Conservation (phyloP, 1,140 invertebrate genomes). For the Heliothis subflexa region DNA sequence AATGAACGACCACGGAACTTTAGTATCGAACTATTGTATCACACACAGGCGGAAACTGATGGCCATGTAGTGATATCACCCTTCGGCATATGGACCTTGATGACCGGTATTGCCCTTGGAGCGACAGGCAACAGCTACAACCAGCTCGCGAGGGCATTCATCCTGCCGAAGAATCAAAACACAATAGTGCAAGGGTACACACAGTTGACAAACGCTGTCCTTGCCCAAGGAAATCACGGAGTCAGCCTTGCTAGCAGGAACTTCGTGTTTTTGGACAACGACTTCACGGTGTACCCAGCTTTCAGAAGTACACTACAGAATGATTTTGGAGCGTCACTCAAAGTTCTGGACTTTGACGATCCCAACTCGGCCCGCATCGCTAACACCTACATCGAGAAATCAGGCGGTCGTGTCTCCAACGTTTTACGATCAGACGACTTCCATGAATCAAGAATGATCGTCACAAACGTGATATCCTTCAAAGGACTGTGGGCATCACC, state of each 20-base stretch:
- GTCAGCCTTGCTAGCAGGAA: slow-evolving; percentile 73
- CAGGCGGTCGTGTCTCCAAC: slow-evolving; percentile 74
- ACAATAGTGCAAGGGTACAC: slow-evolving; percentile 69
- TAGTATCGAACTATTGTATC: slow-evolving; percentile 75
- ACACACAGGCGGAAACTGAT: slow-evolving; percentile 66
- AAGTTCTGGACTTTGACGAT: slow-evolving; percentile 74
- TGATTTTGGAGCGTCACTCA: slow-evolving; percentile 71
- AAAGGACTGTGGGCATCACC: slow-evolving; percentile 92
- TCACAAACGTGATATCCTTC: slow-evolving; percentile 93
- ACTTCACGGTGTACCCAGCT: slow-evolving; percentile 64
- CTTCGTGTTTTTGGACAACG: slow-evolving; percentile 76
- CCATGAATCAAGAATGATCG: slow-evolving; percentile 88
- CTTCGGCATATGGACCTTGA: slow-evolving; percentile 78
- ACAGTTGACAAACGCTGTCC: slow-evolving; percentile 65
- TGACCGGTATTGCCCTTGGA: slow-evolving; percentile 74
- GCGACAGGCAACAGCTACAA: slow-evolving; percentile 66
- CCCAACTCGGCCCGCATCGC: slow-evolving; percentile 66
- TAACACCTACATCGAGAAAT: slow-evolving; percentile 70
- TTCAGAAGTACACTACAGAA: slow-evolving; percentile 62
- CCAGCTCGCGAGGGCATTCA: slow-evolving; percentile 64
- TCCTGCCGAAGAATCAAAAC: slow-evolving; percentile 66
- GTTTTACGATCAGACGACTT: slow-evolving; percentile 81
- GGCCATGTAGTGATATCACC: slow-evolving; percentile 80
- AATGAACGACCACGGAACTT: slow-evolving; percentile 76
- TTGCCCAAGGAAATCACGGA: slow-evolving; percentile 62